These are phyloP conservation scores for Argynnis bischoffii DNA, from an alignment of 2,888 invertebrate genomes.

Conservation along the genomic window DNA sequence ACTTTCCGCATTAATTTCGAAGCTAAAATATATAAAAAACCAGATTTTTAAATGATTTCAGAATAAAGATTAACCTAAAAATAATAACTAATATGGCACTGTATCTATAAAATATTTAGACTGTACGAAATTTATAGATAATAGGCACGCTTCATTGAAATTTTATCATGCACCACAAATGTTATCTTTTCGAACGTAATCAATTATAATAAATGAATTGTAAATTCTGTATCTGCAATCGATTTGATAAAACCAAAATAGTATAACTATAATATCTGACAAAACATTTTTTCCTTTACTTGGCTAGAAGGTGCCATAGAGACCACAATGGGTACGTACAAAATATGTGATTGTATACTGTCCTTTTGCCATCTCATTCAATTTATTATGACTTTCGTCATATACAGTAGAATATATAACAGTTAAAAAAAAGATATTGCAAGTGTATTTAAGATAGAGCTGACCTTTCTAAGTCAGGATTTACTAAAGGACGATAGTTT, in stretches of 20 bases:
- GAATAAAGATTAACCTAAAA: not conserved
- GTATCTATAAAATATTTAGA: not conserved
- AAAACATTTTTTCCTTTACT: constrained; percentile 50
- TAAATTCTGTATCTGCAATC: constrained; percentile 10
- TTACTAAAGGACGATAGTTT: no score
- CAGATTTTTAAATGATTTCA: not conserved
- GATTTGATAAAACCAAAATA: constrained; percentile 21
- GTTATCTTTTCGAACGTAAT: constrained; percentile 2
- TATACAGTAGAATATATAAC: no score
- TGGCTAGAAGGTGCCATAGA: constrained; percentile 50
- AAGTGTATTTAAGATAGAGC: no score
- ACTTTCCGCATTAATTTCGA: no score
- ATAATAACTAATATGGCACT: not conserved
- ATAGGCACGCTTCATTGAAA: not conserved
- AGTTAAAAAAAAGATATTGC: no score
- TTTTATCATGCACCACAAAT: constrained; percentile 10
- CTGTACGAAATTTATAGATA: not conserved
- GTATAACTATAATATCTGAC: constrained; percentile 28
- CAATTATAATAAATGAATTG: constrained; percentile 11
- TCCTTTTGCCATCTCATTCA: no score
- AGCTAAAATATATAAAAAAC: no score
- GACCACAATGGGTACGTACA: constrained; percentile 64
- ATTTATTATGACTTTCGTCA: no score
- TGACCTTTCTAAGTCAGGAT: no score
- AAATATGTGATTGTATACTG: not conserved